Percentiles rank a stretch among this genome's conserved stretches.
These are phyloP conservation scores for Bruchidius siliquastri DNA, from an alignment of 2,888 invertebrate species.

Conservation along the genomic window DNA sequence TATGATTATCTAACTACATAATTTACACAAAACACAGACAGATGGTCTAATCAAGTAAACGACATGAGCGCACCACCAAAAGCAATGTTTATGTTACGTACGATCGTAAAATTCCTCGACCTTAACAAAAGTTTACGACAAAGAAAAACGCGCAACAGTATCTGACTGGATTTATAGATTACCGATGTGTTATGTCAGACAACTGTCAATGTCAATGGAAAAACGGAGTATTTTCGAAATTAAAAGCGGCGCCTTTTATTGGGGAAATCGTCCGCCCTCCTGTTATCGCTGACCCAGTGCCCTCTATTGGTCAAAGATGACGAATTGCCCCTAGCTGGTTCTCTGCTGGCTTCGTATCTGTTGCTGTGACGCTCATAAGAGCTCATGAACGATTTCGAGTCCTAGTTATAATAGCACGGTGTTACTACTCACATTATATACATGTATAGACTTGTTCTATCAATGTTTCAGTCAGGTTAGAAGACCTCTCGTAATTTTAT, in stretches of 20 bases:
- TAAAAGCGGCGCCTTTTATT: constrained; percentile 36
- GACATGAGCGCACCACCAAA: not conserved
- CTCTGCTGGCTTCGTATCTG: constrained; percentile 28
- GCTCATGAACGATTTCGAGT: constrained; percentile 37
- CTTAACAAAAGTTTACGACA: not conserved
- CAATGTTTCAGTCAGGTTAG: not conserved
- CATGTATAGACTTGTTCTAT: not conserved
- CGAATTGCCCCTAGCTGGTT: constrained; percentile 10
- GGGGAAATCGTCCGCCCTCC: constrained; percentile 34
- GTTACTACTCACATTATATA: constrained; percentile 1
- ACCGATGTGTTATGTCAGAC: not conserved
- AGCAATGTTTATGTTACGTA: not conserved
- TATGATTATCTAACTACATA: too few relatives aligned
- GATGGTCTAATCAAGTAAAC: not conserved
- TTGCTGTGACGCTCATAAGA: constrained; percentile 35
- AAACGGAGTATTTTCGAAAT: constrained; percentile 1
- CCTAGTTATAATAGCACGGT: constrained; percentile 26
- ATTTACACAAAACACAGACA: too few relatives aligned
- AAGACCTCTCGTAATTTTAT: not conserved
- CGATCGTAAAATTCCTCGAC: not conserved
- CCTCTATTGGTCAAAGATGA: constrained; percentile 21
- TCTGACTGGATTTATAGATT: not conserved
- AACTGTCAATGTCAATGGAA: not conserved
- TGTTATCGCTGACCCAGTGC: constrained; percentile 38
- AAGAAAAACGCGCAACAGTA: not conserved